Evolutionary conservation across 1,140 invertebrate genomes (phyloP), one percentile per base, ranked within the genome.

Genomic region (Rhopalosiphum padi): DNA sequence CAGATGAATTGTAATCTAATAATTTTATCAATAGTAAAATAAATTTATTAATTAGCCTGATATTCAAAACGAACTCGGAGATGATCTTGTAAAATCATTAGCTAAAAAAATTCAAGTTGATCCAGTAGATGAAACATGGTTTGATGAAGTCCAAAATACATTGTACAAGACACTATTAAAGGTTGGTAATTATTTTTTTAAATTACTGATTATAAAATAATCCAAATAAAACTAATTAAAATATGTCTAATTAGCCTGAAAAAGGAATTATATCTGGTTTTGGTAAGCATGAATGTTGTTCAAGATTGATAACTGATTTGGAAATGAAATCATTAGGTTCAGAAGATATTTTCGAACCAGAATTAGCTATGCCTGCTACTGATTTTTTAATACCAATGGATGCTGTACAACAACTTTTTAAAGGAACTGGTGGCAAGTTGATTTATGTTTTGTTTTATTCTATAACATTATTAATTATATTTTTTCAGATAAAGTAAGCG

Each of bases 141-240:
- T 99, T 95, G 98, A 99, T 95, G 97, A 98, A 93, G 96, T 98
- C 23, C 97, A 98, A 95, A 95, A 96, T 92, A 96, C 96, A 89
- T 96, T 97, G 48, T 97, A 97, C 91, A 96, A 97, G 37, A 97
- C 97, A 94, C 95, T 98, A 55, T 96, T 93, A 43, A 93, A 93
- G 46, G 91, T 93, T 60, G 9, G 30, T 60, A 30, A 30, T 30
- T 60, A 60, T 60, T 60, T 60, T 60, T 68, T 60, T 30, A 68
- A 68, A n/a, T 3, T 30, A 15, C 9, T 85, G 37, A 43, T 46
- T 46, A 86, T 86, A 41, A 46, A 18, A 46, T 30, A 1, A 30
- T 23, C 23, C 3, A 30, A 30, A 1, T 86, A 46, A 85, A 43
- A 43, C 23, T 43, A 85, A 46, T 83, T 83, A 2, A 77, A n/a